Base-by-base conservation (phyloP, 2,797 vertebrate genomes). In the Liasis olivaceus region DNA sequence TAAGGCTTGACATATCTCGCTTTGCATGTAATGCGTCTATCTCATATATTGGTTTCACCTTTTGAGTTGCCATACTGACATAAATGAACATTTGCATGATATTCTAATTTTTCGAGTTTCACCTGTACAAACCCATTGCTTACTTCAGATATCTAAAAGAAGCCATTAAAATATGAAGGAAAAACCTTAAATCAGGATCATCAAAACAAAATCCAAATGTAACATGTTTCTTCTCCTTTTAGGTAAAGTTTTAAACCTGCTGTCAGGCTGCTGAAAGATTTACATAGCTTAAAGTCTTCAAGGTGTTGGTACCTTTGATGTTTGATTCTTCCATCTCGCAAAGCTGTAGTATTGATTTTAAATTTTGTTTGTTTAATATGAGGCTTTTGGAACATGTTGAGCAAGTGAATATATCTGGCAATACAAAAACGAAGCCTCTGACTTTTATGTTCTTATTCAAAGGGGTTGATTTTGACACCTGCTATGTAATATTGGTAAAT, bases 211-310 rank as follows among this genome's bases (percentile, higher is more conserved):
- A 22, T 58, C 28, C 24, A 96, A 97, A 97, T 94, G 91, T 92
- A 95, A 89, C 94, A 94, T 36, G 20, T 72, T 72, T 72, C 31
- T 36, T 36, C 69, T 31, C 15, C 31, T 72, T 54, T 94, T 97
- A 97, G 96, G 95, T 94, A 95, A 95, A 20, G 89, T 96, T 97
- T 97, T 97, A 97, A 36, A 97, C 97, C 69, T 93, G 90, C 94
- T 94, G 91, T 86, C 91, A 93, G 95, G 86, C 94, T 93, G 13
- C 94, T 96, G 94, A 86, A 64, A 91, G 94, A 89, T 93, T 92
- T 96, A 95, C 95, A 62, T 89, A 81, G 94, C 96, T 97, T 98
- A 97, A 42, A 97, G 96, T 94, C 96, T 96, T 97, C 94, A 87
- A 51, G 47, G 94, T 0, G 17, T 87, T 95, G 93, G 92, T 90